phyloP scores from a whole-genome alignment of 2,888 invertebrate genomes.

The Chromoteleia sp. region DNA sequence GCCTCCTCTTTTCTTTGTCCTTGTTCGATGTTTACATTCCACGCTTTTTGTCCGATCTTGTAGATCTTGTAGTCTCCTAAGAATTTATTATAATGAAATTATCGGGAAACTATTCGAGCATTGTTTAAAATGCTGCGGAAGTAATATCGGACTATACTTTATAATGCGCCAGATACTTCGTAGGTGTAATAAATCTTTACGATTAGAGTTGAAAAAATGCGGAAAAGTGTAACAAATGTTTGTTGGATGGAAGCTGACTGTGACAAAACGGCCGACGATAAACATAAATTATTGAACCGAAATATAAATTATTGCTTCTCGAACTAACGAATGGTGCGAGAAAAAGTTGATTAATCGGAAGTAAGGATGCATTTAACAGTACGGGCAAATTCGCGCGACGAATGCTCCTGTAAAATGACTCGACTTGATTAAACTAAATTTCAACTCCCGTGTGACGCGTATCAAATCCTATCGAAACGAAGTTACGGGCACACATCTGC shows the following conservation, averaged over 20 bases:
- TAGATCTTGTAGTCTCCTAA: slow-evolving; percentile 30
- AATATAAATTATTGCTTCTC: too few relatives aligned
- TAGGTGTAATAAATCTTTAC: slow-evolving; percentile 24
- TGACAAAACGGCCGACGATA: too few relatives aligned
- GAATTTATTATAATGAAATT: slow-evolving; percentile 53
- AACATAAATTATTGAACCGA: too few relatives aligned
- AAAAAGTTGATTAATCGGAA: too few relatives aligned
- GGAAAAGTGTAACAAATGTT: slow-evolving; percentile 1
- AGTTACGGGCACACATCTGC: slow-evolving; percentile 12
- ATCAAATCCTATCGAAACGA: slow-evolving; percentile 7
- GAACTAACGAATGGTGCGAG: too few relatives aligned
- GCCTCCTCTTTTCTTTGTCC: slow-evolving; percentile 48
- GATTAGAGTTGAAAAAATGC: neutral
- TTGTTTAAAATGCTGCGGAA: slow-evolving; percentile 44
- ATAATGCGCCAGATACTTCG: slow-evolving; percentile 2
- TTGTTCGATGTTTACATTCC: neutral
- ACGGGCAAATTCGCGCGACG: too few relatives aligned
- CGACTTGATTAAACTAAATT: neutral
- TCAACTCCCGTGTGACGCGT: neutral
- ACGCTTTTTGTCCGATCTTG: slow-evolving; percentile 9
- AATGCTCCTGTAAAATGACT: too few relatives aligned
- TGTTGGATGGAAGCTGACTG: neutral
- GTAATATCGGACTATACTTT: slow-evolving; percentile 22
- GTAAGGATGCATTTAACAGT: too few relatives aligned
- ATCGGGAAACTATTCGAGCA: slow-evolving; percentile 32